Conservation (phyloP, 2,888 invertebrate genomes). For the Colletes collaris region DNA sequence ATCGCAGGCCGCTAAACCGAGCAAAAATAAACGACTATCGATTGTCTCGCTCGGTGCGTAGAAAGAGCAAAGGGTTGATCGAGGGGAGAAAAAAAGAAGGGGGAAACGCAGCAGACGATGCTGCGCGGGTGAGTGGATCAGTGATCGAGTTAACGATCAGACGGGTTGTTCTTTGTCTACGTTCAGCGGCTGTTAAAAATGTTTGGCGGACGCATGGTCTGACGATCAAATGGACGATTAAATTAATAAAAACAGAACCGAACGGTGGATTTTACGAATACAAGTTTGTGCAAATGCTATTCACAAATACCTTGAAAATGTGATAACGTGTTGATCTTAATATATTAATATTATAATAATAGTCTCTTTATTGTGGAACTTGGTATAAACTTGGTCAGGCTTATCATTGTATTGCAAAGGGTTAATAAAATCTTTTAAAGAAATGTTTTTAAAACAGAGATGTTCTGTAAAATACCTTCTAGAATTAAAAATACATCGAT, state of each 20-base stretch:
- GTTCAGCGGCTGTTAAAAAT: constrained; percentile 51
- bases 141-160: constrained; percentile 54
- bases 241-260: constrained; percentile 1
- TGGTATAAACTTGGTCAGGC: no score
- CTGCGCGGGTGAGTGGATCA: constrained; percentile 41
- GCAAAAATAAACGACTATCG: constrained; percentile 25
- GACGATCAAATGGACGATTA: constrained; percentile 10
- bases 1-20: constrained; percentile 4
- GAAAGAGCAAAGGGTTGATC: constrained; percentile 37
- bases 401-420: no score
- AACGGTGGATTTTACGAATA: constrained; percentile 4
- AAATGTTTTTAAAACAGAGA: no score
- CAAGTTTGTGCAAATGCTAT: background rate
- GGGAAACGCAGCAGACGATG: constrained; percentile 43
- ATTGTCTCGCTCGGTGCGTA: constrained; percentile 23
- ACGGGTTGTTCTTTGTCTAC: constrained; percentile 57
- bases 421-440: no score
- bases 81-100: constrained; percentile 38
- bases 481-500: no score
- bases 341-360: no score
- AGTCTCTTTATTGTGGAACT: no score
- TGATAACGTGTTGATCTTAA: no score
- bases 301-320: no score
- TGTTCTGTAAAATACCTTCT: no score
- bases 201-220: constrained; percentile 48